Percentiles rank a stretch among this genome's conserved stretches.
These are phyloP conservation scores for Poicephalus gulielmi DNA, from an alignment of 2,113 vertebrate species.

Conservation along the genomic window DNA sequence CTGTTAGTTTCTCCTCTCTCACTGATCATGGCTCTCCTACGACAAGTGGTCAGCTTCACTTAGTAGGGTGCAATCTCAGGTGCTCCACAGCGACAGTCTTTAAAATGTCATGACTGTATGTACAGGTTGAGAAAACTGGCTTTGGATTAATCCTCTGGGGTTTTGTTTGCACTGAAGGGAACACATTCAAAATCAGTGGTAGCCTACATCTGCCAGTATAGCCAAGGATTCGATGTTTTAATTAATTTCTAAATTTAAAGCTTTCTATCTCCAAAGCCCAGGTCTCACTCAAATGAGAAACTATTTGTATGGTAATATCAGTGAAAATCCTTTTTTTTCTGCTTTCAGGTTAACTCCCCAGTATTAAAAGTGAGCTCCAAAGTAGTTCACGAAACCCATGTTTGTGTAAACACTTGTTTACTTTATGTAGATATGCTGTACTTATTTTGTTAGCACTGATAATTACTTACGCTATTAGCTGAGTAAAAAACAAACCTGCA, in stretches of 20 bases:
- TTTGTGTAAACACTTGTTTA: conserved; percentile 67
- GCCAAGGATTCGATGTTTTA: conserved; percentile 20
- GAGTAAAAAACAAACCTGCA: conserved; percentile 64
- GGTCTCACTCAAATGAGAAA: conserved; percentile 42
- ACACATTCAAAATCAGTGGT: background rate
- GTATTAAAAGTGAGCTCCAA: conserved; percentile 39
- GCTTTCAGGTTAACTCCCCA: conserved; percentile 26
- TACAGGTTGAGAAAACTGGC: conserved; percentile 20
- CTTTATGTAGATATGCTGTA: conserved; percentile 71
- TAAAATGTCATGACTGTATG: background rate
- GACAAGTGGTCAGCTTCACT: conserved; percentile 57
- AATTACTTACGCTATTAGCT: conserved; percentile 70
- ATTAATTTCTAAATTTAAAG: conserved; percentile 48
- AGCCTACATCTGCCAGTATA: conserved; percentile 17
- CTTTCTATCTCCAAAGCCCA: conserved; percentile 63
- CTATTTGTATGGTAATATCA: conserved; percentile 26
- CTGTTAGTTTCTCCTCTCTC: conserved; percentile 22
- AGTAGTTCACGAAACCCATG: conserved; percentile 25
- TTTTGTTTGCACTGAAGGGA: conserved; percentile 53
- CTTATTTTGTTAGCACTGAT: conserved; percentile 75
- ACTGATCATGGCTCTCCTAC: conserved; percentile 39
- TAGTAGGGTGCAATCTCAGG: conserved; percentile 71
- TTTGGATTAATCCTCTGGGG: conserved; percentile 40
- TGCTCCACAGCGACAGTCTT: conserved; percentile 52
- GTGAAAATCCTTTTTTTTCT: conserved; percentile 23